These are phyloP conservation scores for Sitta carolinensis DNA, from an alignment of 2,797 vertebrate species.

Conservation along the genomic window DNA sequence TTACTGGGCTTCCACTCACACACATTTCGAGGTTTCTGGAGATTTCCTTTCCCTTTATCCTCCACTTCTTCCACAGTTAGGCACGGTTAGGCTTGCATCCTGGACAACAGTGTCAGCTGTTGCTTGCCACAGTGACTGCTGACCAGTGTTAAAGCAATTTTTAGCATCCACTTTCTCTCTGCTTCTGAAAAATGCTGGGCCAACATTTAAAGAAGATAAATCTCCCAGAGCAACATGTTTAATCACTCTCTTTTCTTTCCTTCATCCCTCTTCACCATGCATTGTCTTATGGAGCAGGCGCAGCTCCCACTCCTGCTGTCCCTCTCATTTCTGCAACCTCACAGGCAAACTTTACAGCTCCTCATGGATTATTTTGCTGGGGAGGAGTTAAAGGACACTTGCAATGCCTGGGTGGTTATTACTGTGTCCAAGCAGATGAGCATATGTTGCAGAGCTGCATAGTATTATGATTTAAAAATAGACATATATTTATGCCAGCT, in stretches of 20 bases:
- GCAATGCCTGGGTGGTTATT: not conserved
- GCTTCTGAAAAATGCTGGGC: not conserved
- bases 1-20: not conserved
- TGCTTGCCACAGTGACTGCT: not conserved
- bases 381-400: not conserved
- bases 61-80: not conserved
- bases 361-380: not conserved
- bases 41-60: not conserved
- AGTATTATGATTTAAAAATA: constrained; percentile 2
- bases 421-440: not conserved
- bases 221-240: not conserved
- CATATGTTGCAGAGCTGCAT: not conserved
- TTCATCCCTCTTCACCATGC: too few species aligned
- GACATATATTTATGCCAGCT: not conserved
- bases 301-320: not conserved
- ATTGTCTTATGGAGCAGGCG: not conserved
- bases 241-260: not conserved
- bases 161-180: not conserved
- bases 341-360: not conserved
- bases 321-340: not conserved
- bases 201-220: not conserved
- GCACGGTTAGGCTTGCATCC: not conserved
- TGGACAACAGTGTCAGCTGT: not conserved
- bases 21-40: not conserved
- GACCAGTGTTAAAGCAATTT: not conserved